Percentiles rank a stretch among this genome's conserved stretches.
Conservation (phyloP, 2,888 invertebrate species). For the Tipula vernalis region DNA sequence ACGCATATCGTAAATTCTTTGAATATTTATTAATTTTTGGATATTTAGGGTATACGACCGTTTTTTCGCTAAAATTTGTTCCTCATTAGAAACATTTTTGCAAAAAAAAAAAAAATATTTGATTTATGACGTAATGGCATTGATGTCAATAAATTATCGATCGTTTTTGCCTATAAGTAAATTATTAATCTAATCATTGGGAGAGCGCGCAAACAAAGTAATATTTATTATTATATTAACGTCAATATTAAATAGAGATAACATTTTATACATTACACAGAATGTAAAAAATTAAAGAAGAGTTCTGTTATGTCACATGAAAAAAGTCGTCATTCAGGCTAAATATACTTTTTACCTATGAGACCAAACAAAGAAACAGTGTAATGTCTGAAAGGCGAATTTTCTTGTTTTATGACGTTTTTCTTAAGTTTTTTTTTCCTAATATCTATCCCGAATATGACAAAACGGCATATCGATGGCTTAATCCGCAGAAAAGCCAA, state of each 20-base stretch:
- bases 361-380: no score
- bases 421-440: no score
- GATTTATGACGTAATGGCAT: background rate
- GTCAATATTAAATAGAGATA: background rate
- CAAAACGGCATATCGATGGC: no score
- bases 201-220: background rate
- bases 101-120: no score
- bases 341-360: background rate
- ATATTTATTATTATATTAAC: background rate
- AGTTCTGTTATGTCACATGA: background rate
- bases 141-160: background rate
- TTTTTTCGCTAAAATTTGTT: background rate
- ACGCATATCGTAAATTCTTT: background rate
- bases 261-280: background rate
- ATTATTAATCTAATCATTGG: background rate
- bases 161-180: background rate
- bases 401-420: no score
- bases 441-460: no score
- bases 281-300: background rate
- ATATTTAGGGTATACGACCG: background rate
- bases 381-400: no score
- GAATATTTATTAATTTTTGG: background rate
- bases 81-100: background rate
- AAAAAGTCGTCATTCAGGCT: background rate
- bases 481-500: no score